Evolutionary conservation across 2,888 invertebrate species (phyloP).

Genomic region (Vesta saturnalis): DNA sequence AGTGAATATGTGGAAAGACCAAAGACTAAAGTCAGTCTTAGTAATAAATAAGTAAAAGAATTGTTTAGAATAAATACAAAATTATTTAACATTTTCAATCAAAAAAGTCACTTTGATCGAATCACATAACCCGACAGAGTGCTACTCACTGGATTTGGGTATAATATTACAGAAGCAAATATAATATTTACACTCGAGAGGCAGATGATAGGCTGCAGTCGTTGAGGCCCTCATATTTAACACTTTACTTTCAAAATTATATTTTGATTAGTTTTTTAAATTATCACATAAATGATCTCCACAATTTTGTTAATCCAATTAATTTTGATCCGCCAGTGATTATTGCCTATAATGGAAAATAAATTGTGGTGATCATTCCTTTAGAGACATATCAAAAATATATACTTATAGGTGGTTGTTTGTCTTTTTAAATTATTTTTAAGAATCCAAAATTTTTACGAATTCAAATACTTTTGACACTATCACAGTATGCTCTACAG

Average conservation of each 20-base stretch:
- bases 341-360: background rate
- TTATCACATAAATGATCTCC: conserved; percentile 16
- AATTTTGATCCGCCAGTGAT: background rate
- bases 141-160: conserved; percentile 32
- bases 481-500: conserved; percentile 31
- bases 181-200: conserved; percentile 35
- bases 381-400: conserved; percentile 16
- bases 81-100: conserved; percentile 3
- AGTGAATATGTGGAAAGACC: conserved; percentile 12
- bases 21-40: conserved; percentile 22
- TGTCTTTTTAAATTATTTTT: background rate
- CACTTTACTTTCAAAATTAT: conserved; percentile 4
- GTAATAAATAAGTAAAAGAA: conserved; percentile 28
- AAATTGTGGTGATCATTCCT: conserved; percentile 4
- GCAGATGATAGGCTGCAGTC: conserved; percentile 30
- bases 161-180: conserved; percentile 36
- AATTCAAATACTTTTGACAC: conserved; percentile 7
- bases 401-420: background rate
- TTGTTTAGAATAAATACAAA: conserved; percentile 23
- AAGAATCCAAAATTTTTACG: background rate
- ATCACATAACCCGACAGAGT: conserved; percentile 34
- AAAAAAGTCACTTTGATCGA: conserved; percentile 35
- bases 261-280: conserved; percentile 19
- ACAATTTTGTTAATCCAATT: conserved; percentile 4
- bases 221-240: conserved; percentile 25